A percentile compares a stretch with the other conserved stretches of the same genome.
Evolutionary conservation across 2,113 vertebrate genomes (phyloP).

Genomic region (Plecotus auritus): DNA sequence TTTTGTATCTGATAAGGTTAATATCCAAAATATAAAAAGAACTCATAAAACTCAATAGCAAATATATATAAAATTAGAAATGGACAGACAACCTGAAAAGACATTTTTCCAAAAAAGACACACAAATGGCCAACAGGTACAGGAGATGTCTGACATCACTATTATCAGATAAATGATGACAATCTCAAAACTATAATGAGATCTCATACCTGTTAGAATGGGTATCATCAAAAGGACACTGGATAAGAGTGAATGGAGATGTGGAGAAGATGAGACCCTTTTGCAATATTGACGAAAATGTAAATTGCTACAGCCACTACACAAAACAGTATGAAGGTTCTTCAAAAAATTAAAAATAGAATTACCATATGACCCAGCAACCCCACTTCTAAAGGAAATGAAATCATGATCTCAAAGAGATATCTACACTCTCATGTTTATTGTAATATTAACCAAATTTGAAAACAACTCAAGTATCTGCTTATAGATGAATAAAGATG

Average conservation of each 20-base stretch:
- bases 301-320: neutral
- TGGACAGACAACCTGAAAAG: no score
- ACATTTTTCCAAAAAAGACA: no score
- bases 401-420: neutral
- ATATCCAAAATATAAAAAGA: no score
- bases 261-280: neutral
- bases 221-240: neutral
- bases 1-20: no score
- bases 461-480: neutral
- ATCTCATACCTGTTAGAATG: no score
- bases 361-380: neutral
- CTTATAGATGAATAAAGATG: neutral
- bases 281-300: neutral
- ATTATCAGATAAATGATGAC: neutral
- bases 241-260: neutral
- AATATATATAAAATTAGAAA: no score
- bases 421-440: neutral
- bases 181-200: no score
- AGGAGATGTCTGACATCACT: neutral
- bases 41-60: no score
- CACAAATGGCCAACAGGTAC: no score
- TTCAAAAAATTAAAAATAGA: neutral
- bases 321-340: no score
- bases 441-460: neutral
- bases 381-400: neutral